These are phyloP conservation scores for Myotis davidii DNA, from an alignment of 2,113 vertebrate species.

Conservation along the genomic window DNA sequence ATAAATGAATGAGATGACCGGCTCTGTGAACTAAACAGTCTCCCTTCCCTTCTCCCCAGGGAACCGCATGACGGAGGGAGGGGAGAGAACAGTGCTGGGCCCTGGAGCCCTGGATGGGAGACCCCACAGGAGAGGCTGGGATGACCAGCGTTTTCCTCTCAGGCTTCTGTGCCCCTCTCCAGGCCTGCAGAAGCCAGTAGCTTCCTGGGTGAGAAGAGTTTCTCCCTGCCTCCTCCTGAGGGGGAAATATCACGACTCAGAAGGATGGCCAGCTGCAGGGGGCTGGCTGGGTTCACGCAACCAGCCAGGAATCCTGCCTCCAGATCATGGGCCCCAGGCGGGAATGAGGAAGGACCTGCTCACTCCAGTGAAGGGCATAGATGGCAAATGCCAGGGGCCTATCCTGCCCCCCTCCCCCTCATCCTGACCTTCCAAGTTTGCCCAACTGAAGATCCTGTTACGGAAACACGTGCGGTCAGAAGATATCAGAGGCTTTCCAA, in stretches of 20 bases:
- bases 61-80: fast-evolving
- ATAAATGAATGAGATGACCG: not conserved
- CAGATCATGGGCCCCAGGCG: not conserved
- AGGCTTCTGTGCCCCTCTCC: not conserved
- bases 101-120: not conserved
- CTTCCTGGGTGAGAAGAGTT: not conserved
- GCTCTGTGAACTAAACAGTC: not conserved
- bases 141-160: not conserved
- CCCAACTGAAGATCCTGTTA: not conserved
- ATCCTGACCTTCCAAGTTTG: not conserved
- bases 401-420: too few relatives aligned
- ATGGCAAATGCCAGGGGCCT: not conserved
- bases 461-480: not conserved
- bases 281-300: not conserved
- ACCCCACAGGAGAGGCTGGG: not conserved
- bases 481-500: not conserved
- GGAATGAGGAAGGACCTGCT: not conserved
- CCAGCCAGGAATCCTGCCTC: not conserved
- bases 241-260: not conserved
- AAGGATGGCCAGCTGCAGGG: not conserved
- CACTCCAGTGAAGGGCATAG: not conserved
- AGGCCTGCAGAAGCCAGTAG: not conserved
- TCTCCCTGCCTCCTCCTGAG: not conserved
- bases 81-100: too few relatives aligned
- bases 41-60: not conserved